A percentile compares a stretch with the other conserved stretches of the same genome.
Evolutionary conservation across 2,888 invertebrate species (phyloP).

Genomic region (Seira sanloemensis): DNA sequence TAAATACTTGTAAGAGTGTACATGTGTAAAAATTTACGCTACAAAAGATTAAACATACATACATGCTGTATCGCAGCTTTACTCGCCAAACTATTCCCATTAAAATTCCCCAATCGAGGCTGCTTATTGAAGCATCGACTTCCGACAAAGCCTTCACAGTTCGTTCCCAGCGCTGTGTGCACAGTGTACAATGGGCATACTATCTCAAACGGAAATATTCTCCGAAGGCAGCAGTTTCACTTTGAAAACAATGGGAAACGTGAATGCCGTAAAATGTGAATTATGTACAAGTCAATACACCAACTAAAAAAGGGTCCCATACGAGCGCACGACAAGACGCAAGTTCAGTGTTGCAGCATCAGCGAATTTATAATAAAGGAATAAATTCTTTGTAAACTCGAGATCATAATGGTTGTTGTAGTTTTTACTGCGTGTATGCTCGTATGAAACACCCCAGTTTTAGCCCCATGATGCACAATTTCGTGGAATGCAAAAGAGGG

Average conservation of each 20-base stretch:
- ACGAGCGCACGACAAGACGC: slow-evolving; percentile 2
- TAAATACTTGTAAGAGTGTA: no score
- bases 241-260: not conserved
- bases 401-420: not conserved
- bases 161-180: not conserved
- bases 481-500: not conserved
- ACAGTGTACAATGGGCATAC: slow-evolving; percentile 37
- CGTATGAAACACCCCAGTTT: not conserved
- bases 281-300: not conserved
- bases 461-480: not conserved
- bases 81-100: slow-evolving; percentile 24
- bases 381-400: not conserved
- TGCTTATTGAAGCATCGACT: not conserved
- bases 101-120: not conserved
- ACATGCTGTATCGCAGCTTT: no score
- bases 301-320: not conserved
- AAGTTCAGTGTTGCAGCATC: slow-evolving; percentile 47
- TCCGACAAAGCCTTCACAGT: not conserved
- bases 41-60: no score
- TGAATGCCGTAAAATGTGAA: not conserved
- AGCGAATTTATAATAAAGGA: slow-evolving; percentile 5
- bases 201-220: slow-evolving; percentile 29
- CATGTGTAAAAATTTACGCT: no score
- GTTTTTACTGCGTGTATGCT: not conserved
- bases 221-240: not conserved